A percentile compares a stretch with the other conserved stretches of the same genome.
phyloP scores from a whole-genome alignment of 2,888 invertebrate genomes.

The Boloria selene region DNA sequence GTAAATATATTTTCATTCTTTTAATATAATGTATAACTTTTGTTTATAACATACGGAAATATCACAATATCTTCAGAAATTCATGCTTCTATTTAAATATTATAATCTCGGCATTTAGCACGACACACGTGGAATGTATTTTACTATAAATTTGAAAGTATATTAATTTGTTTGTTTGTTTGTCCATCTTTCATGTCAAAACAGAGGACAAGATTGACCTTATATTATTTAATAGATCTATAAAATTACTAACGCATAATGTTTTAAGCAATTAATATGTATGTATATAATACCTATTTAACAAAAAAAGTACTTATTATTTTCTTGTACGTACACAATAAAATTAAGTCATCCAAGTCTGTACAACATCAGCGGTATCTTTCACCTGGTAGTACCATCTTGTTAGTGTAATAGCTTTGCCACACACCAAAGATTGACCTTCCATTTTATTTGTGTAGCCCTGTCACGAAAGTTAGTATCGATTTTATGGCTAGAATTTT shows the following conservation, averaged over 20 bases:
- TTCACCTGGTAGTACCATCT: constrained; percentile 29
- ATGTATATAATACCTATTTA: background rate
- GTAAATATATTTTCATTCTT: background rate
- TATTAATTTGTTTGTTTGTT: no score
- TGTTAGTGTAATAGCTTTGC: constrained; percentile 13
- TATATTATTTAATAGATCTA: no score
- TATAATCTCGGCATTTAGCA: no score
- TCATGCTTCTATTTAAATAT: no score
- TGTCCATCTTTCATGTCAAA: no score
- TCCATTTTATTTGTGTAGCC: constrained; percentile 47
- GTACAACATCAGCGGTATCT: constrained; percentile 28
- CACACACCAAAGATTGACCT: constrained; percentile 40
- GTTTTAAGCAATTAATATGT: background rate
- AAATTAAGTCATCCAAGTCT: constrained; percentile 14
- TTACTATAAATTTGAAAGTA: no score
- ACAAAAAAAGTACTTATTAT: background rate
- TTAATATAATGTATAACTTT: background rate
- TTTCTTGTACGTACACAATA: background rate
- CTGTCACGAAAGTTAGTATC: constrained; percentile 40
- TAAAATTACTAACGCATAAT: no score
- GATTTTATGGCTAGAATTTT: constrained; percentile 5
- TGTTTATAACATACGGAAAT: background rate
- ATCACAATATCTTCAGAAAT: background rate
- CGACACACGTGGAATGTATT: no score
- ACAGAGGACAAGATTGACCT: no score